phyloP scores from a whole-genome alignment of 2,113 vertebrate species.

The Albula goreensis region DNA sequence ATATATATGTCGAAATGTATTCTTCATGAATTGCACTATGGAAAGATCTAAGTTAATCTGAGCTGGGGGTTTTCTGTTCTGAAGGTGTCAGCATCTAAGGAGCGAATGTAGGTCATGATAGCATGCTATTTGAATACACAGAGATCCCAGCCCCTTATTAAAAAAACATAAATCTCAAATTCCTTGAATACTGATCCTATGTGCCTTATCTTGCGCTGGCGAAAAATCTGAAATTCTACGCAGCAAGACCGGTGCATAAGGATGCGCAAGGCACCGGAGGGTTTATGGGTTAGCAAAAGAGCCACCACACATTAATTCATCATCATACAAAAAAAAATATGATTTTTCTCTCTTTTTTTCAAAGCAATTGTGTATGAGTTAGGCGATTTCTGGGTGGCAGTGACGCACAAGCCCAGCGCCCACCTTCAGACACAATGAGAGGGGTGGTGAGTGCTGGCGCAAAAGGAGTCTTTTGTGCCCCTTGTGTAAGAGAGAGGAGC shows the following conservation, averaged over 20 bases:
- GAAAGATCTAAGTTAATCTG: constrained; percentile 39
- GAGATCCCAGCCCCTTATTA: constrained; percentile 59
- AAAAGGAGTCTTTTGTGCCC: constrained; percentile 27
- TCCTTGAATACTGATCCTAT: constrained; percentile 40
- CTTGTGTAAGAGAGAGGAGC: constrained; percentile 32
- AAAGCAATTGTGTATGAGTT: background rate
- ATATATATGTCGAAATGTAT: background rate
- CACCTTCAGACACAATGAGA: background rate
- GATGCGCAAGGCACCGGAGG: background rate
- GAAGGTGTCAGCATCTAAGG: constrained; percentile 61
- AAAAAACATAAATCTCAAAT: constrained; percentile 66
- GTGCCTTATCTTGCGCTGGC: background rate
- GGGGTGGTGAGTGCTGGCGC: background rate
- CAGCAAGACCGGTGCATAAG: constrained; percentile 10
- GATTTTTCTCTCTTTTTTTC: background rate
- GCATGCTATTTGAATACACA: constrained; percentile 64
- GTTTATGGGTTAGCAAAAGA: background rate
- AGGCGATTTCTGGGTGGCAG: background rate
- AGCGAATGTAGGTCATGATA: constrained; percentile 65
- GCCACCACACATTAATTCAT: background rate
- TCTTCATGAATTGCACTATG: constrained; percentile 34
- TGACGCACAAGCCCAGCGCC: background rate
- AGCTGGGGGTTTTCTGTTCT: constrained; percentile 52
- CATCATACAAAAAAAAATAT: background rate
- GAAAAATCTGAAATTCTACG: constrained; percentile 39